Percentiles rank a stretch among this genome's conserved stretches.
Evolutionary conservation across 2,888 invertebrate genomes (phyloP).

Genomic region (Tubulanus polymorphus): DNA sequence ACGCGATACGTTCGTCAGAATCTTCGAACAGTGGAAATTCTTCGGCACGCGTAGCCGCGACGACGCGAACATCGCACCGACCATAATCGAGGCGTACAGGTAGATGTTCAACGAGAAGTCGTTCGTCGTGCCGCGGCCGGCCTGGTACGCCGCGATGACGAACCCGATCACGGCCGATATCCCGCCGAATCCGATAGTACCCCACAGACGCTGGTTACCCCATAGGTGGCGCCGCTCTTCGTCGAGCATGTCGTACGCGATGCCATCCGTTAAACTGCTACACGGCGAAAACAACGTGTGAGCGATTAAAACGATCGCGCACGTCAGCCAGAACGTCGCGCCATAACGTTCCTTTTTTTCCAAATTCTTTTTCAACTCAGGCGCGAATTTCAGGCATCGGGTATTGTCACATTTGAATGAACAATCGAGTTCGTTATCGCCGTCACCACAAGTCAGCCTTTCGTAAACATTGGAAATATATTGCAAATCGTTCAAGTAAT

Average conservation of each 20-base stretch:
- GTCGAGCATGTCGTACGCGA: constrained; percentile 79
- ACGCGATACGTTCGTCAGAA: constrained; percentile 70
- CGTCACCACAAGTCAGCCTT: neutral
- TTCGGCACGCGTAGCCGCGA: constrained; percentile 30
- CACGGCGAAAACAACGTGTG: constrained; percentile 78
- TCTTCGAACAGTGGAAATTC: constrained; percentile 35
- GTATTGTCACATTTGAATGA: neutral
- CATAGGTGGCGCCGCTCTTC: constrained; percentile 73
- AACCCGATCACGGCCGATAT: constrained; percentile 42
- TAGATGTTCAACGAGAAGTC: constrained; percentile 37
- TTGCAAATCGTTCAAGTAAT: neutral
- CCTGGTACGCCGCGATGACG: constrained; percentile 31
- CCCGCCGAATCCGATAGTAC: constrained; percentile 76
- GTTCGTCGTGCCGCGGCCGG: constrained; percentile 13
- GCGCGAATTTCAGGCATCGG: too few relatives aligned
- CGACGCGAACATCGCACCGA: constrained; percentile 70
- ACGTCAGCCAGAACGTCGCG: constrained; percentile 72
- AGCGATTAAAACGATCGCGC: constrained; percentile 73
- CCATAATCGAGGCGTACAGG: constrained; percentile 61
- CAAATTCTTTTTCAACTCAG: too few relatives aligned
- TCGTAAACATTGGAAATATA: neutral
- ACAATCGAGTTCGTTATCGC: neutral
- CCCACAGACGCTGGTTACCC: constrained; percentile 83
- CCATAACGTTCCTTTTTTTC: constrained; percentile 13
- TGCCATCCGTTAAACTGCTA: constrained; percentile 85